Percentiles rank a stretch among this genome's conserved stretches.
Evolutionary conservation across 2,113 vertebrate genomes (phyloP).

Genomic region (Probosciger aterrimus): DNA sequence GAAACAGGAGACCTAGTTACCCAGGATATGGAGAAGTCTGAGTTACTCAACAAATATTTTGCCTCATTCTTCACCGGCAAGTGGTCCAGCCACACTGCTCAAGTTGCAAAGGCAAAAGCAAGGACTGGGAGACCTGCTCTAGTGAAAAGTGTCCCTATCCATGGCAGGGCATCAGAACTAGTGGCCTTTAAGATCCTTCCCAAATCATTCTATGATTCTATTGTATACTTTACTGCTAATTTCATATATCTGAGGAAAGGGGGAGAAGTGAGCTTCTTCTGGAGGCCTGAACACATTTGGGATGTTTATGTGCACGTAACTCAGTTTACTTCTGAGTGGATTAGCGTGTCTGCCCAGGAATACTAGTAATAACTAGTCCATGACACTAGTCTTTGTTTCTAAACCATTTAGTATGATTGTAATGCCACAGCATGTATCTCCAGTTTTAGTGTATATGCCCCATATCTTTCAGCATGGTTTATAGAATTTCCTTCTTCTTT

Average conservation of each 20-base stretch:
- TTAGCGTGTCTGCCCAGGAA: neutral
- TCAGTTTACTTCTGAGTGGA: neutral
- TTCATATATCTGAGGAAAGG: neutral
- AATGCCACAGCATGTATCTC: neutral
- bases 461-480: neutral
- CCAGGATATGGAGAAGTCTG: too few relatives aligned
- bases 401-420: neutral
- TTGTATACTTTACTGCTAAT: neutral
- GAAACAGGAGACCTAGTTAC: too few relatives aligned
- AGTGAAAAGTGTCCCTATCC: too few relatives aligned
- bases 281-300: neutral
- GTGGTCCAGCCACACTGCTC: too few relatives aligned
- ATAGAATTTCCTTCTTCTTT: neutral
- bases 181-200: too few relatives aligned
- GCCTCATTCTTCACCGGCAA: too few relatives aligned
- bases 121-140: too few relatives aligned
- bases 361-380: neutral
- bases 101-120: too few relatives aligned
- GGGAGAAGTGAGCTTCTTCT: neutral
- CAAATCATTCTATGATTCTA: too few relatives aligned
- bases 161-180: too few relatives aligned
- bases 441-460: neutral
- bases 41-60: too few relatives aligned
- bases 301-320: neutral
- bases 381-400: neutral